phyloP scores from a whole-genome alignment of 2,113 vertebrate species.

The Phrynosoma platyrhinos region DNA sequence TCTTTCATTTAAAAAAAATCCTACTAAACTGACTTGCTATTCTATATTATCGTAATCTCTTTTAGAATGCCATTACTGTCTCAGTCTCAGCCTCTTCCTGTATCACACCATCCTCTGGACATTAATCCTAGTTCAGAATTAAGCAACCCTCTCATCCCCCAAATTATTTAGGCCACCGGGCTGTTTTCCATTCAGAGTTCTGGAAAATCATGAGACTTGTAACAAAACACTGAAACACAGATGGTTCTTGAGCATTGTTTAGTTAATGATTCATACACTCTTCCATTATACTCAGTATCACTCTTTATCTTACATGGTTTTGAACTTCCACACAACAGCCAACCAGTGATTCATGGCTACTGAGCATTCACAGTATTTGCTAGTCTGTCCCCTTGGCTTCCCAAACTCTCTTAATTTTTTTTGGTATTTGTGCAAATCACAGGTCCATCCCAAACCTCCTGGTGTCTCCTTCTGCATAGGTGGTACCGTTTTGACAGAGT shows the following conservation, averaged over 20 bases:
- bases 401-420: too few relatives aligned
- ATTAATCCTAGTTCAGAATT: neutral
- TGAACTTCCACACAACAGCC: neutral
- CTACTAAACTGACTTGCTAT: too few relatives aligned
- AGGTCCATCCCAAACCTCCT: neutral
- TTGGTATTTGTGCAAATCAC: neutral
- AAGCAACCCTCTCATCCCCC: neutral
- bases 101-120: neutral
- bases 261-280: neutral
- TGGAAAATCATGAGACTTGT: neutral
- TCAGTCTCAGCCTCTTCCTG: too few relatives aligned
- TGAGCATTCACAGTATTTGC: neutral
- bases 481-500: neutral
- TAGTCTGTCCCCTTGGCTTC: neutral
- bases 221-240: neutral
- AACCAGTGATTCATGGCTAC: neutral
- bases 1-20: neutral
- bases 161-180: neutral
- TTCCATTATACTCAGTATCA: neutral
- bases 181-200: neutral
- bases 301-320: neutral
- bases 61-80: too few relatives aligned
- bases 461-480: neutral
- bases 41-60: too few relatives aligned
- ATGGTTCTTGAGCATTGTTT: neutral